Percentiles rank a stretch among this genome's conserved stretches.
These are phyloP conservation scores for Cremastobaeus sp. DNA, from an alignment of 2,888 invertebrate species.

Conservation along the genomic window DNA sequence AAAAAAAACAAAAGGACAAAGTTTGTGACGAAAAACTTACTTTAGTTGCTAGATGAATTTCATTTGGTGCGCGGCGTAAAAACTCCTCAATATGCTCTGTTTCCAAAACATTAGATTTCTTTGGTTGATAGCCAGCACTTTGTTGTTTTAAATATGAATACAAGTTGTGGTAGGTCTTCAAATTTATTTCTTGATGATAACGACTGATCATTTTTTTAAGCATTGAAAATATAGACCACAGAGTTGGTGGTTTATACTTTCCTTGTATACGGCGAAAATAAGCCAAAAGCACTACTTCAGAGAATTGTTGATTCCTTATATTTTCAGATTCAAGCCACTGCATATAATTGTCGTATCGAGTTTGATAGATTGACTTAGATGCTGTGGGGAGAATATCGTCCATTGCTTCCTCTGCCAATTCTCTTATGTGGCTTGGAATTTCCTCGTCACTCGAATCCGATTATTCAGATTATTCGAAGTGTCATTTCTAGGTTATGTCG, in stretches of 20 bases:
- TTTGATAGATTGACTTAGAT: no score
- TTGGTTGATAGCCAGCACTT: slow-evolving; percentile 5
- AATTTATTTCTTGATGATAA: not conserved
- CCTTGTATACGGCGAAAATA: not conserved
- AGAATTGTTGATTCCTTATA: no score
- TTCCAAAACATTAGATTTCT: slow-evolving; percentile 11
- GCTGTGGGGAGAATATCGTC: no score
- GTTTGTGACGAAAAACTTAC: no score
- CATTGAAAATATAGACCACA: not conserved
- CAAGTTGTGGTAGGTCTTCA: not conserved
- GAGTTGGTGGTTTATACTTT: not conserved
- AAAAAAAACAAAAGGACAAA: not conserved
- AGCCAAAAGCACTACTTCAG: not conserved
- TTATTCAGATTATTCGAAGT: no score
- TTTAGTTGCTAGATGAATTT: slow-evolving; percentile 3
- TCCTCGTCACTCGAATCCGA: no score
- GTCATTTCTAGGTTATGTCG: no score
- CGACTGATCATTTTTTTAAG: not conserved
- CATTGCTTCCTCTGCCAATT: no score
- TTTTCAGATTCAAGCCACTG: no score
- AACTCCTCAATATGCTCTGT: no score
- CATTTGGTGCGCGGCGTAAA: not conserved
- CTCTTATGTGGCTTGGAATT: no score
- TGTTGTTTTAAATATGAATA: slow-evolving; percentile 5
- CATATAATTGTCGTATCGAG: no score